Conservation (phyloP, 53 echinoderm and acorn worm genomes). For the Holothuria scabra region DNA sequence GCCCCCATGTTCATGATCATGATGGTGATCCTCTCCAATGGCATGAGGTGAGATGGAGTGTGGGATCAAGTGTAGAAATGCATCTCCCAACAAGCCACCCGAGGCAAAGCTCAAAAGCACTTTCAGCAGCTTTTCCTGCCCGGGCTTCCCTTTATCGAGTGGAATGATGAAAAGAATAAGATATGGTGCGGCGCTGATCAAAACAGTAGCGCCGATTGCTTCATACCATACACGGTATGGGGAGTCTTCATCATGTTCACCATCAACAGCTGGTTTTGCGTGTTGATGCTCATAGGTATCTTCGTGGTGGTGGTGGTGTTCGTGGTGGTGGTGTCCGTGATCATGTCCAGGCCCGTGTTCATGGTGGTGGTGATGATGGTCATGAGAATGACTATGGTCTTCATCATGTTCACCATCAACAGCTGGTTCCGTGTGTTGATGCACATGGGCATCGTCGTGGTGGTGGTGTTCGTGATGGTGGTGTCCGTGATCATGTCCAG, state of each 20-base stretch:
- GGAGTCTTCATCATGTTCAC: neutral
- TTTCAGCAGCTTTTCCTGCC: conserved; percentile 80
- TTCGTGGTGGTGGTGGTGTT: neutral
- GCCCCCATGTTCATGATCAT: conserved; percentile 55
- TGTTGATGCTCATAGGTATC: neutral
- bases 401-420: neutral
- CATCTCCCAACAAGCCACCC: conserved; percentile 92
- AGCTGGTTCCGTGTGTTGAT: too few species aligned
- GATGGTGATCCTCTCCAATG: conserved; percentile 64
- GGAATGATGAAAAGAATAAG: conserved; percentile 92
- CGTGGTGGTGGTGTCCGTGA: neutral
- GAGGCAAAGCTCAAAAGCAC: conserved; percentile 92
- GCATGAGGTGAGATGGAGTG: conserved; percentile 90
- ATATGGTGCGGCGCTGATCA: conserved; percentile 96
- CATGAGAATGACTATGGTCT: conserved; percentile 36
- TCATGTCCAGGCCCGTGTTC: conserved; percentile 23
- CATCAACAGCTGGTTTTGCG: neutral
- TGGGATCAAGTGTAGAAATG: conserved; percentile 93
- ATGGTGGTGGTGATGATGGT: neutral
- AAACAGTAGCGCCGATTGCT: conserved; percentile 89
- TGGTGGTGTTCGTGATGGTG: neutral
- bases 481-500: conserved; percentile 7
- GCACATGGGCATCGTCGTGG: neutral
- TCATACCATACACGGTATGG: conserved; percentile 71
- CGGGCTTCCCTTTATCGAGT: conserved; percentile 79